Conservation (phyloP, 1,140 invertebrate species). For the Penaeus chinensis region DNA sequence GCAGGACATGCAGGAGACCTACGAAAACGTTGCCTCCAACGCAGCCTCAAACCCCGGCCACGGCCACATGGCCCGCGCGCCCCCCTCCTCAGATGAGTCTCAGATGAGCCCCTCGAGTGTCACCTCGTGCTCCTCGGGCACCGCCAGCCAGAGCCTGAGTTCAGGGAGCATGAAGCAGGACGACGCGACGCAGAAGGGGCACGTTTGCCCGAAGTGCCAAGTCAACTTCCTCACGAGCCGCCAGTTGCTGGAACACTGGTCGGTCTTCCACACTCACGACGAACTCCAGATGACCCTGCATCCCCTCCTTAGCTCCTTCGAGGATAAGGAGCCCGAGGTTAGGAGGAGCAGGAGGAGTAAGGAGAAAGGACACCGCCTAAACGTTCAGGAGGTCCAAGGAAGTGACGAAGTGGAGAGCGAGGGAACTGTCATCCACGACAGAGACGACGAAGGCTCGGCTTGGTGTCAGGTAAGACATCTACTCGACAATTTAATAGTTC, state of each 20-base stretch:
- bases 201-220: constrained; percentile 41
- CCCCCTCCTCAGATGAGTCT: no score
- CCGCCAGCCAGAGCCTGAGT: not conserved
- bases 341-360: not conserved
- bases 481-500: no score
- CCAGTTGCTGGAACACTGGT: constrained; percentile 45
- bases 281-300: constrained; percentile 10
- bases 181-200: not conserved
- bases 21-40: constrained; percentile 4
- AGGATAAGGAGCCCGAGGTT: not conserved
- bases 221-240: constrained; percentile 35
- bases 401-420: no score
- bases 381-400: no score
- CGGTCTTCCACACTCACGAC: constrained; percentile 41
- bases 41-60: not conserved
- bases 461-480: no score
- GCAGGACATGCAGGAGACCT: not conserved
- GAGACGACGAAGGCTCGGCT: no score
- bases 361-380: no score
- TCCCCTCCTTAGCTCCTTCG: constrained; percentile 1
- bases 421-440: no score
- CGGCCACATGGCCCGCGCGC: not conserved
- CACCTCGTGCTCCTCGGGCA: not conserved
- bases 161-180: not conserved
- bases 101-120: not conserved